Base-by-base conservation (phyloP, 1,140 invertebrate species). In the Drusus annulatus region DNA sequence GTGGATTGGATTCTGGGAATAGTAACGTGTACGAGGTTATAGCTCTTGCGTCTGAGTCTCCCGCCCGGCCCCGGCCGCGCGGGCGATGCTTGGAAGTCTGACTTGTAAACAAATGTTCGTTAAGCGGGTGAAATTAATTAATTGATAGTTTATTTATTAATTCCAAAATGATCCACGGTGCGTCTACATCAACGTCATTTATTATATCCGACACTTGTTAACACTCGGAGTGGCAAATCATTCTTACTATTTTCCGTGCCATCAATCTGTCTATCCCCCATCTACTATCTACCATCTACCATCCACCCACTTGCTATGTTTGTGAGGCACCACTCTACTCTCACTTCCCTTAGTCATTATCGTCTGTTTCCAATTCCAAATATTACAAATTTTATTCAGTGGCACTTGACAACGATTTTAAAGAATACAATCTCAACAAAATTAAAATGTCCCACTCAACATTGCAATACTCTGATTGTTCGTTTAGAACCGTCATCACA, bases 11-110 rank as follows among this genome's bases (percentile, higher is more conserved):
- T 80, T 83, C 76, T 79, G 73, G 80, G 77, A 83, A 83, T 83
- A 80, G 56, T 83, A 62, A 65, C 69, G 69, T 76, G 81, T 76
- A 71, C 77, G 75, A 81, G 82, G 77, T 83, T 83, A 83, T 83
- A 83, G 82, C 80, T 83, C 71, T 79, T 81, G 80, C 79, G 81
- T 19, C 19, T 28, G 16, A 36, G 28, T 56, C 76, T 62, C 65
- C 45, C 65, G 69, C 25, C 23, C 63, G 69, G 65, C 54, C 10
- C 56, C 15, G 23, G 17, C 36, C 16, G 36, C 19, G 19, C 17
- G 45, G 68, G 50, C 68, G 51, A 50, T 25, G 51, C 15, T 74
- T 56, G 23, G 16, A 74, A 74, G 71, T 74, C 71, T 74, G 71
- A 74, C 71, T 74, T 74, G 71, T 74, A 56, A 74, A 74, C 54